A percentile compares a stretch with the other conserved stretches of the same genome.
Evolutionary conservation across 92 coral and sea anemone species (phyloP).

Genomic region (Zoanthus solanderi): DNA sequence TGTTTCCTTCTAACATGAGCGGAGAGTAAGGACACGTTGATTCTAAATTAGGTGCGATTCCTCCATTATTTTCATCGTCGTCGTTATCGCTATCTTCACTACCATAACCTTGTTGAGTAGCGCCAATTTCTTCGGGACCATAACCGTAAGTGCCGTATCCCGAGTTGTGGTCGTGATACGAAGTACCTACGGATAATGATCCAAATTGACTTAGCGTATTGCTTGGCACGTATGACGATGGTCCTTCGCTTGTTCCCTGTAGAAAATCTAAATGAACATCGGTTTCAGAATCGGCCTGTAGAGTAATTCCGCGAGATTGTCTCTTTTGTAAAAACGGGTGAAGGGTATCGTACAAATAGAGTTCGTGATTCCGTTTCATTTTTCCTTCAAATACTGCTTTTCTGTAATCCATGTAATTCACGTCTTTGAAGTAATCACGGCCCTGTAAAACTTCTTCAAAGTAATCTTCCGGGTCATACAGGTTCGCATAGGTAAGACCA

Average conservation of each 20-base stretch:
- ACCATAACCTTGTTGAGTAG: background rate
- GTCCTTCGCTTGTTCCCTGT: background rate
- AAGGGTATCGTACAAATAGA: background rate
- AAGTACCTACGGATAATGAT: background rate
- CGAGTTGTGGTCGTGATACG: background rate
- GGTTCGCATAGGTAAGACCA: background rate
- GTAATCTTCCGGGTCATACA: slow-evolving; percentile 2
- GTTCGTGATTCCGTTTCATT: background rate
- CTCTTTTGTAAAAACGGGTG: background rate
- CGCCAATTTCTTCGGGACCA: background rate
- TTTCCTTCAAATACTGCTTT: background rate
- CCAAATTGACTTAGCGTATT: background rate
- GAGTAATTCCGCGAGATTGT: background rate
- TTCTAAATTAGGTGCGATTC: background rate
- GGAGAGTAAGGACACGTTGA: background rate
- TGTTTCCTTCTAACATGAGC: slow-evolving; percentile 1
- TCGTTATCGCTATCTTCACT: background rate
- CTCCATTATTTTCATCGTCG: background rate
- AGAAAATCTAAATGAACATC: background rate
- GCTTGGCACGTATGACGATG: background rate
- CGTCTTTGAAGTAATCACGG: background rate
- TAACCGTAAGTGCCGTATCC: background rate
- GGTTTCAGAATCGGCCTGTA: too few relatives aligned
- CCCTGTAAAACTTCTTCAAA: background rate
- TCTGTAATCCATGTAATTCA: background rate